These are phyloP conservation scores for Drymodes brunneopygia DNA, from an alignment of 2,113 vertebrate genomes.

Conservation along the genomic window DNA sequence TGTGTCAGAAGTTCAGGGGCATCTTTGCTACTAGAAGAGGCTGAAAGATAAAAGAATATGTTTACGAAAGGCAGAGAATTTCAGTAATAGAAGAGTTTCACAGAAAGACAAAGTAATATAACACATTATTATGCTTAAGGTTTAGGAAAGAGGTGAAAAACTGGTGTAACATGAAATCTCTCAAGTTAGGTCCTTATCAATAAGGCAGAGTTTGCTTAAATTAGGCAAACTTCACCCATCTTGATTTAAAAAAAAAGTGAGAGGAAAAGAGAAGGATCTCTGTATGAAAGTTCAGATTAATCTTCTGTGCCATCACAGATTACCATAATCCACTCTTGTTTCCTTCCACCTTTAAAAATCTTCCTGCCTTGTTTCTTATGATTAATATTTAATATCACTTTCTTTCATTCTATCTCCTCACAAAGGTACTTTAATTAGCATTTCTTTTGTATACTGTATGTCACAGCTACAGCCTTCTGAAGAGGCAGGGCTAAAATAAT, in stretches of 20 bases:
- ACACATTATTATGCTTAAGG: neutral
- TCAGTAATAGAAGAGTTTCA: neutral
- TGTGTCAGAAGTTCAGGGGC: neutral
- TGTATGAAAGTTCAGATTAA: neutral
- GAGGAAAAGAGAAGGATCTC: neutral
- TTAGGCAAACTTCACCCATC: neutral
- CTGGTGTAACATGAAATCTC: neutral
- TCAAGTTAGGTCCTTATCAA: neutral
- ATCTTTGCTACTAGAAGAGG: neutral
- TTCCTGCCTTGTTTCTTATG: neutral
- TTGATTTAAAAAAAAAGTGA: neutral
- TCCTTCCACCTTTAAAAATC: neutral
- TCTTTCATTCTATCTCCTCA: neutral
- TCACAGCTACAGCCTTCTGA: neutral
- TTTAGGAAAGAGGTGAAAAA: neutral
- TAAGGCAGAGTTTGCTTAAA: neutral
- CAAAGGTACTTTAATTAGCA: constrained; percentile 19
- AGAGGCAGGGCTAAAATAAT: neutral
- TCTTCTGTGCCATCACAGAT: neutral
- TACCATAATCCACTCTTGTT: neutral
- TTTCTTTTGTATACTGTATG: neutral
- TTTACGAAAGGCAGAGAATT: neutral
- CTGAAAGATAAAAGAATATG: neutral
- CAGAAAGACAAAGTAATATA: neutral
- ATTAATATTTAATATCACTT: constrained; percentile 1